These are phyloP conservation scores for Tachypleus tridentatus DNA, from an alignment of 1,140 invertebrate species.

Conservation along the genomic window DNA sequence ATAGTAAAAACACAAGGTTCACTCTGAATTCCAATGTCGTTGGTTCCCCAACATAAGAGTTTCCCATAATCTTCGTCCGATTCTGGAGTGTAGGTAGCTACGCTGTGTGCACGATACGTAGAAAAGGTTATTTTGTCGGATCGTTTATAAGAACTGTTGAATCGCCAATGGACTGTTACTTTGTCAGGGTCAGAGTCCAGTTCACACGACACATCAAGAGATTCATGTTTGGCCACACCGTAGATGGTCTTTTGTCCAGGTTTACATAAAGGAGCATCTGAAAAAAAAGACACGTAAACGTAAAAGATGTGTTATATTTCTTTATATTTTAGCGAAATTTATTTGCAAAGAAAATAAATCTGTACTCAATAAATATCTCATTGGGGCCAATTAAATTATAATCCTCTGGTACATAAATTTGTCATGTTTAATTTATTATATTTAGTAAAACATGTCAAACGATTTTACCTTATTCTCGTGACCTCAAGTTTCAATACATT, in stretches of 20 bases:
- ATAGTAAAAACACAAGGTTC: constrained; percentile 38
- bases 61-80: constrained; percentile 20
- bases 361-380: not conserved
- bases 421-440: not conserved
- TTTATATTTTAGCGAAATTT: not conserved
- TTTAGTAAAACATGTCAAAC: not conserved
- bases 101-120: constrained; percentile 18
- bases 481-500: too few relatives aligned
- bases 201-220: constrained; percentile 61
- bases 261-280: constrained; percentile 50
- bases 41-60: constrained; percentile 26
- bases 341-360: not conserved
- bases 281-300: not conserved
- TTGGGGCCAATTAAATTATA: not conserved
- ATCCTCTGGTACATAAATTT: not conserved
- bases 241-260: constrained; percentile 47
- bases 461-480: too few relatives aligned
- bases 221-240: constrained; percentile 72
- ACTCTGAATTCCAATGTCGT: constrained; percentile 25
- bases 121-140: constrained; percentile 11
- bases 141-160: constrained; percentile 22
- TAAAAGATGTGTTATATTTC: not conserved
- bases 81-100: constrained; percentile 33
- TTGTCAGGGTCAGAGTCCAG: constrained; percentile 63
- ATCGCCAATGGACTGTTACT: constrained; percentile 25